These are phyloP conservation scores for Dendroctonus ponderosae DNA, from an alignment of 1,140 invertebrate species.

Conservation along the genomic window DNA sequence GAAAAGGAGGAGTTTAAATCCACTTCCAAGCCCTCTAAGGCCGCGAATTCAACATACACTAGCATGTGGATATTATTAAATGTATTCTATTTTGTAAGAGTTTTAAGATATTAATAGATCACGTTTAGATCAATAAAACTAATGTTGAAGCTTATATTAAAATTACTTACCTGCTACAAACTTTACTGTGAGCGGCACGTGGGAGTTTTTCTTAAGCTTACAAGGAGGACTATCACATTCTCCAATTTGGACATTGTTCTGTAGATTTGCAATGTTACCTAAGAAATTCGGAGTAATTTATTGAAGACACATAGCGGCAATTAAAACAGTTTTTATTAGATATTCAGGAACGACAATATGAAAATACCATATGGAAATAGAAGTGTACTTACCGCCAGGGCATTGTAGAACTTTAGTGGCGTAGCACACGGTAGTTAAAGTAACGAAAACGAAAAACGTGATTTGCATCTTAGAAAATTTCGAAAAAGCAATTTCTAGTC, in stretches of 20 bases:
- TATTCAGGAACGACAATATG: too few relatives aligned
- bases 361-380: not conserved
- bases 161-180: constrained; percentile 57
- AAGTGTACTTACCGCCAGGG: not conserved
- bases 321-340: too few relatives aligned
- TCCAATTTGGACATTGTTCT: constrained; percentile 53
- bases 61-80: not conserved
- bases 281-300: not conserved
- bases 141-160: too few relatives aligned
- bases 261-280: constrained; percentile 40
- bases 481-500: constrained; percentile 1
- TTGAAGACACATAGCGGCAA: too few relatives aligned
- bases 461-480: not conserved
- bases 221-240: constrained; percentile 64
- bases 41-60: not conserved
- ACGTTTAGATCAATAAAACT: too few relatives aligned
- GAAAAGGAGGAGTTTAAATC: not conserved
- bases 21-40: not conserved
- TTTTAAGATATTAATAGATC: not conserved
- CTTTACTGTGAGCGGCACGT: constrained; percentile 55
- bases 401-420: not conserved
- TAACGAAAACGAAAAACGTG: not conserved
- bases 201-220: constrained; percentile 60
- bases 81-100: constrained; percentile 1
- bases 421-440: not conserved